Percentiles rank a stretch among this genome's conserved stretches.
These are phyloP conservation scores for Cylindroiulus punctatus DNA, from an alignment of 2,888 invertebrate species.

Conservation along the genomic window DNA sequence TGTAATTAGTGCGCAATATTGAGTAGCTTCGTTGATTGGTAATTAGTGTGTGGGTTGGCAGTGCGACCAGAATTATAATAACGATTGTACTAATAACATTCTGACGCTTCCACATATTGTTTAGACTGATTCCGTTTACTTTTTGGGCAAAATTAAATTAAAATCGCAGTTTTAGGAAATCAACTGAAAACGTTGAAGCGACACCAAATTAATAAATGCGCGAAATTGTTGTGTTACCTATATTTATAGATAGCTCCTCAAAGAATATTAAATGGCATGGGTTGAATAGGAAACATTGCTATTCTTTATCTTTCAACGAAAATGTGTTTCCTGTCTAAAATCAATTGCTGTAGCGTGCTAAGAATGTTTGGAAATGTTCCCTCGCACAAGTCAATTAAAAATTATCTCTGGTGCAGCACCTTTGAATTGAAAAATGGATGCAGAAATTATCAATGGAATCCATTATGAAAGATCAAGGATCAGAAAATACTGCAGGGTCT, in stretches of 20 bases:
- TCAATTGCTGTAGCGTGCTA: not conserved
- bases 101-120: not conserved
- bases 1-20: not conserved
- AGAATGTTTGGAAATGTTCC: not conserved
- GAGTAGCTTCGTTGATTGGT: not conserved
- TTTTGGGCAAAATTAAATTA: not conserved
- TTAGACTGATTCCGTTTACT: not conserved
- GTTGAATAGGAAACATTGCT: not conserved
- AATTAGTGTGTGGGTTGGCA: not conserved
- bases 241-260: not conserved
- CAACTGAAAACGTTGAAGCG: not conserved
- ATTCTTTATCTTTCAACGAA: not conserved
- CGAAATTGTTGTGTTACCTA: not conserved
- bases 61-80: not conserved
- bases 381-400: not conserved
- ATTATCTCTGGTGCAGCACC: not conserved
- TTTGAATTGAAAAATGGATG: not conserved
- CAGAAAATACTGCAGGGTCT: not conserved
- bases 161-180: not conserved
- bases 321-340: not conserved
- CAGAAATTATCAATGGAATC: not conserved
- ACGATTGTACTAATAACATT: not conserved
- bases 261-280: not conserved
- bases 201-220: not conserved
- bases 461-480: slow-evolving; percentile 1